A percentile compares a stretch with the other conserved stretches of the same genome.
Evolutionary conservation across 2,888 invertebrate genomes (phyloP).

Genomic region (Phyllotreta striolata): DNA sequence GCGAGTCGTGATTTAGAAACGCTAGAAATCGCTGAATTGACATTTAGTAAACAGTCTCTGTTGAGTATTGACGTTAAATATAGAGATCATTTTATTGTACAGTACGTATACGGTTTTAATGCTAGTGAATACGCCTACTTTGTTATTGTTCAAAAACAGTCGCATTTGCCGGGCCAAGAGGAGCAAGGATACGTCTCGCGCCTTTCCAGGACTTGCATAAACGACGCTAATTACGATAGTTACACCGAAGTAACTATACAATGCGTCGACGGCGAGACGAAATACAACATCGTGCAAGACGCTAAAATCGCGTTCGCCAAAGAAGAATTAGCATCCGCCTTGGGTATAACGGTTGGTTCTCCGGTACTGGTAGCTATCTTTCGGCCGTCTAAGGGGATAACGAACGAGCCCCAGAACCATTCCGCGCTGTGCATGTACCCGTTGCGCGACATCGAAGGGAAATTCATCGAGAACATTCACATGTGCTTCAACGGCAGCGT

Average conservation of each 20-base stretch:
- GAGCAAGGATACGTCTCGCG: constrained; percentile 90
- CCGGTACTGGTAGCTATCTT: constrained; percentile 88
- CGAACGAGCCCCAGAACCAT: constrained; percentile 80
- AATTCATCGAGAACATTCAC: constrained; percentile 96
- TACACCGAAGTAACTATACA: constrained; percentile 96
- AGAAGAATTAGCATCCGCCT: constrained; percentile 79
- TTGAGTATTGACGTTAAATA: constrained; percentile 92
- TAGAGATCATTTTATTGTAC: constrained; percentile 92
- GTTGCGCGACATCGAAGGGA: constrained; percentile 86
- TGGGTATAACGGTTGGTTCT: constrained; percentile 82
- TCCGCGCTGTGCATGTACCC: constrained; percentile 95
- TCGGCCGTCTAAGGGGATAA: constrained; percentile 87
- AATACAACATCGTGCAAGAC: constrained; percentile 92
- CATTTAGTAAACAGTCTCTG: constrained; percentile 85
- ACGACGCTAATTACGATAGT: constrained; percentile 94
- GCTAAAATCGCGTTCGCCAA: constrained; percentile 89
- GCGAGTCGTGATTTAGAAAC: constrained; percentile 84
- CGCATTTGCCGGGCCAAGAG: constrained; percentile 86
- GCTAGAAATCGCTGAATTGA: constrained; percentile 81
- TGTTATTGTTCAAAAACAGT: constrained; percentile 92
- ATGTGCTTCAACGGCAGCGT: constrained; percentile 96
- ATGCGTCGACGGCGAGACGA: constrained; percentile 75
- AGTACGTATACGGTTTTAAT: constrained; percentile 96
- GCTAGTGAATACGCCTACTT: constrained; percentile 96
- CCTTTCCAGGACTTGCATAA: constrained; percentile 91